Evolutionary conservation across 2,888 invertebrate genomes (phyloP).

Genomic region (Athripsodes cinereus): DNA sequence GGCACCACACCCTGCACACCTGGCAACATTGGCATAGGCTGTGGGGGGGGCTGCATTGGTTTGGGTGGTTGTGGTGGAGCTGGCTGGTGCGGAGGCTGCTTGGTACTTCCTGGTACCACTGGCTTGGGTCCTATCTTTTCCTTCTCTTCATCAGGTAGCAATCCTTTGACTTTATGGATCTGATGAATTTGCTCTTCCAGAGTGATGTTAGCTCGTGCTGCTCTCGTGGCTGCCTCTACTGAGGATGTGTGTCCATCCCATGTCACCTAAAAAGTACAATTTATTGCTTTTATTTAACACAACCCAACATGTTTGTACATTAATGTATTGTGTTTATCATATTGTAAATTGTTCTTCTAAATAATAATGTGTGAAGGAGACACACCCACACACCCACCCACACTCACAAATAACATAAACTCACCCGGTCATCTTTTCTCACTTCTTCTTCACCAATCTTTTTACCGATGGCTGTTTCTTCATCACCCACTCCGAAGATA

Average conservation of each 20-base stretch:
- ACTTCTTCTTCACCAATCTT: conserved; percentile 90
- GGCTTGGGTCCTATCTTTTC: conserved; percentile 95
- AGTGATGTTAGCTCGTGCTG: conserved; percentile 91
- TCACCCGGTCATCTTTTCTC: conserved; percentile 69
- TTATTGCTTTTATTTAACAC: neutral
- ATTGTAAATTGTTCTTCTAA: no score
- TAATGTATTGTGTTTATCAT: no score
- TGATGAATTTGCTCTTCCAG: conserved; percentile 96
- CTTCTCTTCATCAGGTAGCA: conserved; percentile 92
- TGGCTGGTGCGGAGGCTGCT: conserved; percentile 5
- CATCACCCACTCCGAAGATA: conserved; percentile 98
- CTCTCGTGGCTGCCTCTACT: conserved; percentile 91
- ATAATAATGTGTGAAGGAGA: neutral
- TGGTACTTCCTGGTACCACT: conserved; percentile 40
- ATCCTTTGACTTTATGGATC: conserved; percentile 93
- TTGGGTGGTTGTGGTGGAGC: conserved; percentile 18
- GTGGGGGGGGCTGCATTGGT: conserved; percentile 26
- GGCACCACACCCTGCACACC: conserved; percentile 34
- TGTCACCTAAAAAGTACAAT: conserved; percentile 53
- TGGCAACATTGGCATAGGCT: conserved; percentile 34
- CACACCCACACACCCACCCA: no score
- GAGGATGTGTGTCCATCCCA: conserved; percentile 99
- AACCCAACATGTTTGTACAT: neutral
- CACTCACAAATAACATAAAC: no score
- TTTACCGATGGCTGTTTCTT: conserved; percentile 98